Evolutionary conservation across 1,140 invertebrate species (phyloP).

Genomic region (Proctacanthus coquilletti): DNA sequence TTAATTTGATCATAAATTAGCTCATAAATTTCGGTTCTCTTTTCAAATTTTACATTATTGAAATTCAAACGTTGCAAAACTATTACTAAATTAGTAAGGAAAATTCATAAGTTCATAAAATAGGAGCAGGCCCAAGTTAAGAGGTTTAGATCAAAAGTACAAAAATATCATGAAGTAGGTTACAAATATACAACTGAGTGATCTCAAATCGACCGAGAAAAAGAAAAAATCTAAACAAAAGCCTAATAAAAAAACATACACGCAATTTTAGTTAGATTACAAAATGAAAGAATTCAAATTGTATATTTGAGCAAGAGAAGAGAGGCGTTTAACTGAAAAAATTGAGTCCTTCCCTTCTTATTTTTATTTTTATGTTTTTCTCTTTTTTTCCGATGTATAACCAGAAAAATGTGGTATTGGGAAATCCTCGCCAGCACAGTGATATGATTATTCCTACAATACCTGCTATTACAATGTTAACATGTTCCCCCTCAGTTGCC

Average conservation of each 20-base stretch:
- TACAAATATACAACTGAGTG: too few species aligned
- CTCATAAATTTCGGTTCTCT: too few species aligned
- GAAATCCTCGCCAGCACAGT: constrained; percentile 6
- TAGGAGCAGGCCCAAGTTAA: too few species aligned
- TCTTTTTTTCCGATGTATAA: constrained; percentile 5
- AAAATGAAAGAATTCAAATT: too few species aligned
- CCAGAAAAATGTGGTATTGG: constrained; percentile 7
- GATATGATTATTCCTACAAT: constrained; percentile 1
- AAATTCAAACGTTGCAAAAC: too few species aligned
- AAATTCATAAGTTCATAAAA: too few species aligned
- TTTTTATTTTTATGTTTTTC: constrained; percentile 11
- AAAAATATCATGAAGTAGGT: too few species aligned
- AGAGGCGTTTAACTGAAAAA: constrained; percentile 1
- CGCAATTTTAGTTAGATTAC: background rate
- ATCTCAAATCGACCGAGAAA: constrained; percentile 18
- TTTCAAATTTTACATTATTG: too few species aligned
- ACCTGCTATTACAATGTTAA: constrained; percentile 2
- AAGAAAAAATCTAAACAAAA: constrained; percentile 32
- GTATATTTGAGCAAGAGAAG: too few species aligned
- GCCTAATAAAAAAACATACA: background rate
- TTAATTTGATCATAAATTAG: too few species aligned
- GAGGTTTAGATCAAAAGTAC: too few species aligned
- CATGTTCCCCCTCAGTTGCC: background rate
- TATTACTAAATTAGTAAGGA: too few species aligned
- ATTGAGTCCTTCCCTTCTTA: constrained; percentile 20